A percentile compares a stretch with the other conserved stretches of the same genome.
Conservation (phyloP, 1,140 invertebrate genomes). For the Melipona quadrifasciata region DNA sequence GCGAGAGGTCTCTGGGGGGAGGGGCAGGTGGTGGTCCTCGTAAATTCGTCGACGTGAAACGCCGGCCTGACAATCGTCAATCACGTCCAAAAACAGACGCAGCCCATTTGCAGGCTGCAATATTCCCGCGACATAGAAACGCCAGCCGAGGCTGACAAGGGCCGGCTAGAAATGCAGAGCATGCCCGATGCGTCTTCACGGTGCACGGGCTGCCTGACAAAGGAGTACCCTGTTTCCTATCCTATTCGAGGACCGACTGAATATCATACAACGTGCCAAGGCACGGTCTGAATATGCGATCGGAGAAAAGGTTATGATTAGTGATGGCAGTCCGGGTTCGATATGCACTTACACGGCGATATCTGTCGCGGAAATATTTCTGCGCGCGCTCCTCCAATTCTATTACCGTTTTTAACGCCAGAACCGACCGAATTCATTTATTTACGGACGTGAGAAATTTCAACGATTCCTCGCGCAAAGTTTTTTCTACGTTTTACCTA, state of each 20-base stretch:
- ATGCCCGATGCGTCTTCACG: slow-evolving; percentile 67
- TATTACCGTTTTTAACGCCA: too few relatives aligned
- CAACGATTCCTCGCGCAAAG: too few relatives aligned
- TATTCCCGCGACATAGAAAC: slow-evolving; percentile 56
- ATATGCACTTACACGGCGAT: too few relatives aligned
- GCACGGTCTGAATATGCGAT: background rate
- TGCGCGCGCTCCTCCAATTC: too few relatives aligned
- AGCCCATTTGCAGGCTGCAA: slow-evolving; percentile 17
- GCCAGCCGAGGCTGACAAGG: slow-evolving; percentile 40
- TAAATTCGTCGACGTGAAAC: slow-evolving; percentile 58
- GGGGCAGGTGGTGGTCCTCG: background rate
- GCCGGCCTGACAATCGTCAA: slow-evolving; percentile 63
- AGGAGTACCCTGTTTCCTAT: slow-evolving; percentile 50
- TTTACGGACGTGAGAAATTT: too few relatives aligned
- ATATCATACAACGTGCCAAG: slow-evolving; percentile 17
- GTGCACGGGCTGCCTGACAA: slow-evolving; percentile 58
- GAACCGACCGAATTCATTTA: too few relatives aligned
- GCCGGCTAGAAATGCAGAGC: slow-evolving; percentile 61
- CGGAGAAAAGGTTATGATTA: background rate
- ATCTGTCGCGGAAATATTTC: too few relatives aligned
- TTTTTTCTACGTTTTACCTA: too few relatives aligned
- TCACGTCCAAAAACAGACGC: slow-evolving; percentile 68
- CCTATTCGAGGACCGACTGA: slow-evolving; percentile 25
- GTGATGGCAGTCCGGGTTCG: too few relatives aligned
- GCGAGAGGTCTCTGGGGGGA: background rate